Evolutionary conservation across 2,888 invertebrate species (phyloP).

Genomic region (Cephus rjabovi): DNA sequence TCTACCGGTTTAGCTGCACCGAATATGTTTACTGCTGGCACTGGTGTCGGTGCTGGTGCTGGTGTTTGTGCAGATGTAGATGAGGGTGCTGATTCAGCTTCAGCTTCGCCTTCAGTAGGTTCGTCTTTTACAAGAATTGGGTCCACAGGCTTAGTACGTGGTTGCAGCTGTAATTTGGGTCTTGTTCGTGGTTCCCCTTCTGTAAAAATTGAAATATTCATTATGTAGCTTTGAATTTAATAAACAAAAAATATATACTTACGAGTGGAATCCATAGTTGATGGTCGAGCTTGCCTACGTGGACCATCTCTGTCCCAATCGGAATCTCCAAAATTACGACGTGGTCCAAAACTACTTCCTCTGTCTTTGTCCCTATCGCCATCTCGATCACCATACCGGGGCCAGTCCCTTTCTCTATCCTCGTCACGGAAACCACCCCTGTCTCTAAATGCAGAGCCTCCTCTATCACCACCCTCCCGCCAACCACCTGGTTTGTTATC

Average conservation of each 20-base stretch:
- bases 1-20: conserved; percentile 97
- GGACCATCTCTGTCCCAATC: conserved; percentile 45
- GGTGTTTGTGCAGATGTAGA: conserved; percentile 38
- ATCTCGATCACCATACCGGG: conserved; percentile 39
- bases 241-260: conserved; percentile 18
- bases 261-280: conserved; percentile 28
- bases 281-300: conserved; percentile 19
- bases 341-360: conserved; percentile 65
- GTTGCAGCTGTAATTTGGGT: conserved; percentile 83
- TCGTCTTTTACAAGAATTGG: conserved; percentile 41
- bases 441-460: conserved; percentile 63
- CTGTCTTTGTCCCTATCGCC: conserved; percentile 63
- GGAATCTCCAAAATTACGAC: conserved; percentile 53
- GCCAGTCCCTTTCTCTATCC: conserved; percentile 57
- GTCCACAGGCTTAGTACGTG: conserved; percentile 82
- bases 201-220: not conserved
- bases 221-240: too few species aligned
- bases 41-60: conserved; percentile 67
- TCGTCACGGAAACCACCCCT: conserved; percentile 63
- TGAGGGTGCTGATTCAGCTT: conserved; percentile 10
- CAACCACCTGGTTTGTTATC: conserved; percentile 60
- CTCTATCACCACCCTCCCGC: conserved; percentile 49
- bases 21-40: conserved; percentile 83
- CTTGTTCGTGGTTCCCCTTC: conserved; percentile 74
- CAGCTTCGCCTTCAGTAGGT: conserved; percentile 27